Base-by-base conservation (phyloP, 1,140 invertebrate species). In the Tetranychus cinnabarinus region DNA sequence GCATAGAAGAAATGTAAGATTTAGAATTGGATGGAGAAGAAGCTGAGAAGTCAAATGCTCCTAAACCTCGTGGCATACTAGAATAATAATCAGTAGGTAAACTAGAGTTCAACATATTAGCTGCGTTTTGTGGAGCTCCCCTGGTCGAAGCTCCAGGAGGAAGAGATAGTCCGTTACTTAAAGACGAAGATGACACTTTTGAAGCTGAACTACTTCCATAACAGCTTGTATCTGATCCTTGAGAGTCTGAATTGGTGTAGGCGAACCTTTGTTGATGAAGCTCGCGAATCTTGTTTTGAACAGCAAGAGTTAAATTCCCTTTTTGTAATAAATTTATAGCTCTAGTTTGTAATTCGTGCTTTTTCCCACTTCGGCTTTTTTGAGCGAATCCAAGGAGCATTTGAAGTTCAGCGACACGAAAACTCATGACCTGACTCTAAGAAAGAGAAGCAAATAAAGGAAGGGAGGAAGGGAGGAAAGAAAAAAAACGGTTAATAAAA, bases 351-450 rank as follows among this genome's bases (percentile, higher is more conserved):
- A 91, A 75, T 74, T 91, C 87, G 65, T 80, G 80, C 77, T 91
- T 91, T 71, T 86, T 78, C 65, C 88, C 88, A 68, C 79, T 80
- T 73, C 85, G 87, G 73, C 86, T 87, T 71, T 81, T 78, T 66
- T 85, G 84, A 70, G 86, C 86, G 74, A 82, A 82, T 70, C 81
- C 83, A 68, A 89, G 78, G 72, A 91, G 73, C 72, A 85, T 70
- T 65, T 78, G 76, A 39, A 78, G 71, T 66, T 78, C 77, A 48
- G 77, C 74, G 13, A 78, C 76, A 45, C 76, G 69, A 66, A 77
- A 77, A 15, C 39, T 31, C n/a, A 58, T 42, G 3, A 58, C 34
- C 15, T 56, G 35, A n/a, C 12, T 35, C 55, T 56, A 13, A 42
- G 39, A 42, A 42, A 42, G 10, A 42, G 10, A 6, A 6, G 5